Evolutionary conservation across 2,888 invertebrate genomes (phyloP).

Genomic region (Monoplex corrugatus): DNA sequence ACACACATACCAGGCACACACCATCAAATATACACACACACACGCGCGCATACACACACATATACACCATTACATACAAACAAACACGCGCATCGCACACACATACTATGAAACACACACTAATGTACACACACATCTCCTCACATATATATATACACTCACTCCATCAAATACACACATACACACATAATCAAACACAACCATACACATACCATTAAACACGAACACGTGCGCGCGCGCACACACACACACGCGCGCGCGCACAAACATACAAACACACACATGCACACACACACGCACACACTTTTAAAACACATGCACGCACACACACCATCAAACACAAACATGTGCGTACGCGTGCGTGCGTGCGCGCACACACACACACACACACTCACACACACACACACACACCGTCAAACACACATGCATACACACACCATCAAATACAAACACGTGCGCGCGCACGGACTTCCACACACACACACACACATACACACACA

Average conservation of each 20-base stretch:
- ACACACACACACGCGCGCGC: not conserved
- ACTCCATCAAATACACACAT: not conserved
- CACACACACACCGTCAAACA: no score
- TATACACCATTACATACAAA: not conserved
- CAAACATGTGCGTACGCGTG: no score
- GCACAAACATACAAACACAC: constrained; percentile 26
- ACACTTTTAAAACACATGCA: no score
- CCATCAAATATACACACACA: no score
- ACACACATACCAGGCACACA: no score
- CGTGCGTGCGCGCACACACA: no score
- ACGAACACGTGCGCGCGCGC: not conserved
- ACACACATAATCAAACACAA: constrained; percentile 4
- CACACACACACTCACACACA: no score
- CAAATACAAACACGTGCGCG: no score
- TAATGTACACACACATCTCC: not conserved
- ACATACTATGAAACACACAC: not conserved
- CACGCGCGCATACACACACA: not conserved
- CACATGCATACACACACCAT: no score
- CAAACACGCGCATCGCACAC: not conserved
- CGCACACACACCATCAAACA: not conserved
- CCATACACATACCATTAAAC: not conserved
- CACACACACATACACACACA: no score
- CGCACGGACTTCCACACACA: not conserved
- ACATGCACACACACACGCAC: constrained; percentile 33
- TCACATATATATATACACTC: not conserved